Conservation (phyloP, 2,888 invertebrate species). For the Clivina fossor region DNA sequence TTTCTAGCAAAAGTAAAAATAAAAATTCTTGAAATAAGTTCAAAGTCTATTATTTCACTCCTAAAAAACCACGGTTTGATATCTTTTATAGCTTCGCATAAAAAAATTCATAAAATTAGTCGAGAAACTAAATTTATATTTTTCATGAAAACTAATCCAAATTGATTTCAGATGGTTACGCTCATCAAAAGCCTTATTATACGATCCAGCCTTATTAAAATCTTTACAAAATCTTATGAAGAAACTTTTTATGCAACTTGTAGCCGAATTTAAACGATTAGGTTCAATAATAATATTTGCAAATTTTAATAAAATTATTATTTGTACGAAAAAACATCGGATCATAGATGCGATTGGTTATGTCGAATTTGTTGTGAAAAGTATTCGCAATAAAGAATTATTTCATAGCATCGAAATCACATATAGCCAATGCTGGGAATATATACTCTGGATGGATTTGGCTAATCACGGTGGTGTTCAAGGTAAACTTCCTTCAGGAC, state of each 20-base stretch:
- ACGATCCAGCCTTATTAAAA: constrained; percentile 91
- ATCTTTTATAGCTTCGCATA: no score
- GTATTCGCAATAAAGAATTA: constrained; percentile 85
- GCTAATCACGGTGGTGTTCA: constrained; percentile 74
- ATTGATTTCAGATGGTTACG: constrained; percentile 78
- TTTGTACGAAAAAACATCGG: constrained; percentile 83
- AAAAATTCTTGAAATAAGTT: no score
- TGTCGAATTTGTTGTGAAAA: constrained; percentile 85
- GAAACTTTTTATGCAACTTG: constrained; percentile 89
- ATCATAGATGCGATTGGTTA: constrained; percentile 86
- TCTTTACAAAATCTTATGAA: constrained; percentile 93
- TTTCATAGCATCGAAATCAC: constrained; percentile 84
- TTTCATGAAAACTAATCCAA: no score
- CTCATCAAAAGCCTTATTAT: constrained; percentile 82
- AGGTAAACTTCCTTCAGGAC: constrained; percentile 66
- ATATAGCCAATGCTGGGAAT: constrained; percentile 82
- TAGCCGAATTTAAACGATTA: constrained; percentile 86
- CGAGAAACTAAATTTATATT: no score
- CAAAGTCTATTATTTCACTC: no score
- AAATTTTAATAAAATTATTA: constrained; percentile 87
- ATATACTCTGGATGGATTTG: constrained; percentile 86
- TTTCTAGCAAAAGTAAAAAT: no score
- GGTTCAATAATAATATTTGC: constrained; percentile 92
- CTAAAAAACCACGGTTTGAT: no score
- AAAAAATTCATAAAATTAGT: no score